Conservation (phyloP, 2,888 invertebrate species). For the Nemotelus nigrinus region DNA sequence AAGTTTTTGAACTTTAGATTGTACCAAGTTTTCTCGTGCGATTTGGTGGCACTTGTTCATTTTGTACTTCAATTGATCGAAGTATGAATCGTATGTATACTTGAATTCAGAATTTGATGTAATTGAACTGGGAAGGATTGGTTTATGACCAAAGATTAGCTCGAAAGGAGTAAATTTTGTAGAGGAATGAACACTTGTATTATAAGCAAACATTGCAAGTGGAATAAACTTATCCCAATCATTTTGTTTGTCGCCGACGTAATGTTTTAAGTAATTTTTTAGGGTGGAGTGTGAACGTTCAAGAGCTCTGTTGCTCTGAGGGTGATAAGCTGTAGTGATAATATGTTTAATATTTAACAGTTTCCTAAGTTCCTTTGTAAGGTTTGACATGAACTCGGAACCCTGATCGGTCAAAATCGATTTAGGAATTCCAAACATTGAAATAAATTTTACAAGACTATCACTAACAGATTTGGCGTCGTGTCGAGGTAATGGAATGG, state of each 20-base stretch:
- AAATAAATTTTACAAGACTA: constrained; percentile 54
- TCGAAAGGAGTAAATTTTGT: constrained; percentile 51
- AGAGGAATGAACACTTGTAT: constrained; percentile 47
- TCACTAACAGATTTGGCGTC: no score
- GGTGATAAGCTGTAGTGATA: constrained; percentile 52
- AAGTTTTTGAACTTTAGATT: constrained; percentile 42
- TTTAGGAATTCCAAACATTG: constrained; percentile 56
- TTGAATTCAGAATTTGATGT: neutral
- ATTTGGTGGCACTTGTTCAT: constrained; percentile 41
- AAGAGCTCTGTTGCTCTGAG: constrained; percentile 16
- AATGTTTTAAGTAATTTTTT: constrained; percentile 56
- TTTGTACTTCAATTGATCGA: constrained; percentile 46
- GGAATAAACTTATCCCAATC: constrained; percentile 49
- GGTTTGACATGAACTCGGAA: constrained; percentile 52
- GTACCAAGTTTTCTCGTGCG: constrained; percentile 40
- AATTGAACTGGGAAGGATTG: neutral
- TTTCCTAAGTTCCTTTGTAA: constrained; percentile 52
- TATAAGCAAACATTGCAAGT: constrained; percentile 58
- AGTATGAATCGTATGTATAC: constrained; percentile 14
- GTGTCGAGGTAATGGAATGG: neutral
- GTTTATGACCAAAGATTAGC: constrained; percentile 56
- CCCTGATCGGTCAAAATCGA: constrained; percentile 46
- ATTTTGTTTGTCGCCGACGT: no score
- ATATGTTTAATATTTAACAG: no score
- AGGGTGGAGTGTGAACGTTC: constrained; percentile 42